A percentile compares a stretch with the other conserved stretches of the same genome.
Conservation (phyloP, 2,113 vertebrate species). For the Planiliza haematocheilus region DNA sequence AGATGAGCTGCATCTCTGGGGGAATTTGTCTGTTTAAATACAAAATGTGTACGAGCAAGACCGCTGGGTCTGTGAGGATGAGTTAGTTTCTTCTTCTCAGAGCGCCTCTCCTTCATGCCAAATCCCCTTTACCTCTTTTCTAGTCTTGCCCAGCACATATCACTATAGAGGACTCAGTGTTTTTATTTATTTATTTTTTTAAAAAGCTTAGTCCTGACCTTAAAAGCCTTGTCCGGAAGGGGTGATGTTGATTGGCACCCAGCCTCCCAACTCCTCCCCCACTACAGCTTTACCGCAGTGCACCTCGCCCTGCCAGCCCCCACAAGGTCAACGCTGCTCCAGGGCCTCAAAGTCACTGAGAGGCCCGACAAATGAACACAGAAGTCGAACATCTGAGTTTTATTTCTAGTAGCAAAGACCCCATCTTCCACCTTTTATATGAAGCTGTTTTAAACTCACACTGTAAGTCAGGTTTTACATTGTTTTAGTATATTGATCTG, state of each 20-base stretch:
- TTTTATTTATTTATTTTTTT: no score
- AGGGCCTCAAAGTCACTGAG: conserved; percentile 33
- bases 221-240: conserved; percentile 8
- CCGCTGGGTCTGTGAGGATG: background rate
- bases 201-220: conserved; percentile 13
- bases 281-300: conserved; percentile 43
- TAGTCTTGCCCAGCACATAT: background rate
- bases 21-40: conserved; percentile 36
- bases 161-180: background rate
- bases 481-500: background rate
- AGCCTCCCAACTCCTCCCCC: conserved; percentile 23
- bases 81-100: background rate
- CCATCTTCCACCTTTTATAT: background rate
- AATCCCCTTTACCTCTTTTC: background rate
- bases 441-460: background rate
- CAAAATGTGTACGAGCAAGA: background rate
- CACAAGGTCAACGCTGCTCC: conserved; percentile 32
- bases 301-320: conserved; percentile 36
- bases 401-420: background rate
- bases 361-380: conserved; percentile 3
- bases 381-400: conserved; percentile 10
- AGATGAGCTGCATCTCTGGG: conserved; percentile 24
- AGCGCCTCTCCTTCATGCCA: background rate
- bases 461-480: background rate
- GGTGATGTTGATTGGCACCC: conserved; percentile 19